These are phyloP conservation scores for Anarrhichthys ocellatus DNA, from an alignment of 2,113 vertebrate species.

Conservation along the genomic window DNA sequence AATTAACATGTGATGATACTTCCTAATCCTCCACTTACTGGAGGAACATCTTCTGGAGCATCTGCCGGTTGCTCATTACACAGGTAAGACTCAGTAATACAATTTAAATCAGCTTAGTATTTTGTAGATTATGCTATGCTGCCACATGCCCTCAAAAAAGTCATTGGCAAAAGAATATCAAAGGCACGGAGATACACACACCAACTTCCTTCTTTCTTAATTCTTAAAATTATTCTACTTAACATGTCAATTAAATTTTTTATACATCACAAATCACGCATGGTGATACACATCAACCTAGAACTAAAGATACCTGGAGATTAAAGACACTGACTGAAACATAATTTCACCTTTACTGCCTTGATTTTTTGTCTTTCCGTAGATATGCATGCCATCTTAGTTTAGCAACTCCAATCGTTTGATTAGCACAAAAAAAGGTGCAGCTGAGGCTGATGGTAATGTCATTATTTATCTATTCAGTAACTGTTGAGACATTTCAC, in stretches of 20 bases:
- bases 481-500: no score
- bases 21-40: conserved; percentile 67
- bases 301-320: neutral
- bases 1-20: conserved; percentile 71
- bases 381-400: neutral
- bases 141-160: neutral
- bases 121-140: conserved; percentile 33
- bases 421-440: no score
- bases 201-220: neutral
- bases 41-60: conserved; percentile 63
- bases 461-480: neutral
- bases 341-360: neutral
- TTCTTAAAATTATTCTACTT: neutral
- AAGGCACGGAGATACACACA: neutral
- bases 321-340: neutral
- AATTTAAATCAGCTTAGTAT: conserved; percentile 61
- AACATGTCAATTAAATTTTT: neutral
- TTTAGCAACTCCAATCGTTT: neutral
- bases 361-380: neutral
- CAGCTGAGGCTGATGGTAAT: neutral
- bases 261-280: neutral
- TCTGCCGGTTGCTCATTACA: conserved; percentile 60
- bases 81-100: conserved; percentile 57
- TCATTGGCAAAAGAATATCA: neutral
- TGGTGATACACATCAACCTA: neutral